Evolutionary conservation across 2,113 vertebrate genomes (phyloP).

Genomic region (Propithecus coquereli): DNA sequence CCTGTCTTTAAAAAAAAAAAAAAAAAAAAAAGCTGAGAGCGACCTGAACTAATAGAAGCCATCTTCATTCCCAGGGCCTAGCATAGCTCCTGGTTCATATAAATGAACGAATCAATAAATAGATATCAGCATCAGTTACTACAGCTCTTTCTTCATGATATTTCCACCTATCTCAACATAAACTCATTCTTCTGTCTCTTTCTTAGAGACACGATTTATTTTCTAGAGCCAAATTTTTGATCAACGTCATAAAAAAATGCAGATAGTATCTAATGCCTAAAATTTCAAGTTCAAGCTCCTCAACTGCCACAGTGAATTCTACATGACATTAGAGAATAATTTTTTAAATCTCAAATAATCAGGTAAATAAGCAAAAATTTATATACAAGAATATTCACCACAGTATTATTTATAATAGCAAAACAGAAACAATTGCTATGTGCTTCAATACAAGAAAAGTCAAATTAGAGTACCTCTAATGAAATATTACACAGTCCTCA

Average conservation of each 20-base stretch:
- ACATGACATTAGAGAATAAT: background rate
- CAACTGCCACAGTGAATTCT: background rate
- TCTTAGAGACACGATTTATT: background rate
- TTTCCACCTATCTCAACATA: background rate
- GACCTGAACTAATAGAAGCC: background rate
- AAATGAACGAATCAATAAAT: background rate
- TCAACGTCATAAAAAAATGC: background rate
- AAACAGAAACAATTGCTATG: background rate
- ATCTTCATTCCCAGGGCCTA: background rate
- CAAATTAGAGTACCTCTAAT: background rate
- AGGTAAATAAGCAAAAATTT: slow-evolving; percentile 31
- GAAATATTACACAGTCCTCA: background rate
- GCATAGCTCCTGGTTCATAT: background rate
- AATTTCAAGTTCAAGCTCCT: slow-evolving; percentile 22
- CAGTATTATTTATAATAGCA: background rate
- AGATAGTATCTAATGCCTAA: background rate
- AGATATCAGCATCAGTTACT: background rate
- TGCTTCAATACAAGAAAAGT: background rate
- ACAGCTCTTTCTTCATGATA: background rate
- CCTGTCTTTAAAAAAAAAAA: background rate
- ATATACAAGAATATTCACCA: background rate
- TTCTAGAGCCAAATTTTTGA: background rate
- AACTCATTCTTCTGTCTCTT: background rate
- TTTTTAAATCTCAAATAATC: background rate
- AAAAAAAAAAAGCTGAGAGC: background rate